These are phyloP conservation scores for Nyctalus aviator DNA, from an alignment of 2,797 vertebrate genomes.

Conservation along the genomic window DNA sequence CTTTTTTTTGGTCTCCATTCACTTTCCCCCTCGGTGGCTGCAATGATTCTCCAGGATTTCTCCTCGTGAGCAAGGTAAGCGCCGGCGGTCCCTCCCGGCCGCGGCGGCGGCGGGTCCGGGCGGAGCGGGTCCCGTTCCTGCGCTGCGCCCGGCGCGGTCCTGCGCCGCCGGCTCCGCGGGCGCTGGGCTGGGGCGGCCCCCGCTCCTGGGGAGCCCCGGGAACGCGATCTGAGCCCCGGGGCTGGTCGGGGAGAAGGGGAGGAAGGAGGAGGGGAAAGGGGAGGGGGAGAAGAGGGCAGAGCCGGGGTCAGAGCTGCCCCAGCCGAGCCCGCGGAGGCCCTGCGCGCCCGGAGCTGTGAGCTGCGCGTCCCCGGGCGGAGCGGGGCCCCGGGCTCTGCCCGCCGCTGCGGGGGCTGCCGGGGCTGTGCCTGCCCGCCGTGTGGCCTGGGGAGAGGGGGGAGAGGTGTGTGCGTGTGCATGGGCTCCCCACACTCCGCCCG, in stretches of 20 bases:
- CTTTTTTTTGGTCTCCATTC: slow-evolving; percentile 87
- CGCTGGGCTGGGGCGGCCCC: slow-evolving; percentile 73
- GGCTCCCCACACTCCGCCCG: slow-evolving; percentile 7
- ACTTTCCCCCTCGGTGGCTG: slow-evolving; percentile 84
- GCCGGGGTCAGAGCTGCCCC: neutral
- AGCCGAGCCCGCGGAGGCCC: slow-evolving; percentile 67
- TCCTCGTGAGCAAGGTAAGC: slow-evolving; percentile 85
- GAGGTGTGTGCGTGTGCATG: slow-evolving; percentile 21
- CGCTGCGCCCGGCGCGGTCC: slow-evolving; percentile 76
- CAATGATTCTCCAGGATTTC: slow-evolving; percentile 84
- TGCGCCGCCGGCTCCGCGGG: slow-evolving; percentile 58
- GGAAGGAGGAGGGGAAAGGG: slow-evolving; percentile 50
- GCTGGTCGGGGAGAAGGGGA: slow-evolving; percentile 67
- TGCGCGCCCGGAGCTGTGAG: neutral
- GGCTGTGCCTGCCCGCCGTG: slow-evolving; percentile 30
- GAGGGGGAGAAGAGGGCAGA: slow-evolving; percentile 22
- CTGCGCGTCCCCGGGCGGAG: slow-evolving; percentile 45
- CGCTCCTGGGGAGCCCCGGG: slow-evolving; percentile 80
- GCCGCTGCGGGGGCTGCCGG: slow-evolving; percentile 24
- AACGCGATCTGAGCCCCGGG: slow-evolving; percentile 73
- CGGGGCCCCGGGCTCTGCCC: neutral
- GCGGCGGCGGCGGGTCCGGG: neutral
- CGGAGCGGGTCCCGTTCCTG: slow-evolving; percentile 78
- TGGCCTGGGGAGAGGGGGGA: neutral
- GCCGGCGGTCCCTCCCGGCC: slow-evolving; percentile 62